These are phyloP conservation scores for Toxotes lorentzi DNA, from an alignment of 2,797 vertebrate genomes.

Conservation along the genomic window DNA sequence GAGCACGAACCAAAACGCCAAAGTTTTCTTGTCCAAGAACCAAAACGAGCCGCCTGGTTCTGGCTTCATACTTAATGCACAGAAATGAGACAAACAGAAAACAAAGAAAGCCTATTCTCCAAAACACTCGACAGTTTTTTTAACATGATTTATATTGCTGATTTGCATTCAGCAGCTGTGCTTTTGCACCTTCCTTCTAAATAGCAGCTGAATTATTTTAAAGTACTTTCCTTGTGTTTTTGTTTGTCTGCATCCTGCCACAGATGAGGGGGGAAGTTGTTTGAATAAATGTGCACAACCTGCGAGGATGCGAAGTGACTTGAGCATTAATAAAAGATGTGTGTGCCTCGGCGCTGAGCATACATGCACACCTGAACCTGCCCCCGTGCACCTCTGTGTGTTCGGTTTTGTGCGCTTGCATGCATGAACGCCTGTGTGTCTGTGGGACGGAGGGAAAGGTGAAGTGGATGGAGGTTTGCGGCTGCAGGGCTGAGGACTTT, in stretches of 20 bases:
- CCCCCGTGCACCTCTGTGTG: neutral
- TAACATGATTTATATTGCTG: neutral
- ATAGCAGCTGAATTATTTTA: neutral
- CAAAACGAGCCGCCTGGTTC: neutral
- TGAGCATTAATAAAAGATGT: constrained; percentile 66
- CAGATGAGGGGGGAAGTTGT: constrained; percentile 41
- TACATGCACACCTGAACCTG: constrained; percentile 9
- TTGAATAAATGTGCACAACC: constrained; percentile 46
- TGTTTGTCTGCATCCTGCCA: constrained; percentile 24
- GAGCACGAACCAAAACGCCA: no score
- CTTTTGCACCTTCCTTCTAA: neutral
- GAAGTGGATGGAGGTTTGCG: constrained; percentile 28
- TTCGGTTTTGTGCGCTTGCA: constrained; percentile 13
- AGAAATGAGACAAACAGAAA: neutral
- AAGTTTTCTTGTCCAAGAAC: no score
- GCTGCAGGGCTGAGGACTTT: constrained; percentile 30
- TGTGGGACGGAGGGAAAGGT: constrained; percentile 8
- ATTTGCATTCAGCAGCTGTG: neutral
- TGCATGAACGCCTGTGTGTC: constrained; percentile 14
- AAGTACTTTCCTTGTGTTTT: constrained; percentile 24
- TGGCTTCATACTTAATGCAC: neutral
- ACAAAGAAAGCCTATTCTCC: neutral
- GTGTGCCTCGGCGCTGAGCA: constrained; percentile 28
- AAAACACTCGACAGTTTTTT: neutral
- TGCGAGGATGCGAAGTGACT: constrained; percentile 55